phyloP scores from a whole-genome alignment of 2,113 vertebrate genomes.

The Condylura cristata region DNA sequence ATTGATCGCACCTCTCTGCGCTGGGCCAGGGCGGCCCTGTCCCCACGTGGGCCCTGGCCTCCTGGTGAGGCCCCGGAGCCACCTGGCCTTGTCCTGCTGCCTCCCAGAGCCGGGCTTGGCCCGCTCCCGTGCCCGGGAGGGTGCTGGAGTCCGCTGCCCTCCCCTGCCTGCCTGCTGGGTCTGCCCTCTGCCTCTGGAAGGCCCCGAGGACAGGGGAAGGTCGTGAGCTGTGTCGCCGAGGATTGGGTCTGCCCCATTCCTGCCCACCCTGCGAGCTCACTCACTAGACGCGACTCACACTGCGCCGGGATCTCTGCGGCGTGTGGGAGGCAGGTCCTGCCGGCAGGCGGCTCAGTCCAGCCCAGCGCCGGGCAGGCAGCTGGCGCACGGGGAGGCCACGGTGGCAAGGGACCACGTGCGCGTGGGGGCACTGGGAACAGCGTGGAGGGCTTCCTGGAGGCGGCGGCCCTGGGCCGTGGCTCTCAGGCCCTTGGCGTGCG shows the following conservation, averaged over 20 bases:
- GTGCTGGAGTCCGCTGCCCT: not conserved
- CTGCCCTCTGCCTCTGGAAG: not conserved
- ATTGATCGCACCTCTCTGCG: not conserved
- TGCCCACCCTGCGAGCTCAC: rapidly evolving
- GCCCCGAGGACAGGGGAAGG: not conserved
- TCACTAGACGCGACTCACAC: not conserved
- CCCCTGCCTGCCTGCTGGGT: too few species aligned
- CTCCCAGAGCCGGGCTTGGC: not conserved
- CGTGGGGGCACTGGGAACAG: not conserved
- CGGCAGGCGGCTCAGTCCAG: not conserved
- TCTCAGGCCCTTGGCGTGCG: not conserved
- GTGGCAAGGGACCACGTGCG: not conserved
- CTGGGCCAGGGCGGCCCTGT: not conserved
- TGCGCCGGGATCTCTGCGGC: rapidly evolving
- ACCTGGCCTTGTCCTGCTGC: rapidly evolving
- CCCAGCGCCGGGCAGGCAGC: rapidly evolving
- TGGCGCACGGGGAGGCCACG: rapidly evolving
- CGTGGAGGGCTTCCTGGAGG: not conserved
- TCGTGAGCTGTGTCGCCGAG: rapidly evolving
- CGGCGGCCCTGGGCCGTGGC: not conserved
- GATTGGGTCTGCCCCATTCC: too few species aligned
- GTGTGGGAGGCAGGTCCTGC: rapidly evolving
- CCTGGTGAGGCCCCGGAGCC: not conserved
- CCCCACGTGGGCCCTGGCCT: too few species aligned
- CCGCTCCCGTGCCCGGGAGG: rapidly evolving